A percentile compares a stretch with the other conserved stretches of the same genome.
These are phyloP conservation scores for Schizotus pectinicornis DNA, from an alignment of 2,888 invertebrate species.

Conservation along the genomic window DNA sequence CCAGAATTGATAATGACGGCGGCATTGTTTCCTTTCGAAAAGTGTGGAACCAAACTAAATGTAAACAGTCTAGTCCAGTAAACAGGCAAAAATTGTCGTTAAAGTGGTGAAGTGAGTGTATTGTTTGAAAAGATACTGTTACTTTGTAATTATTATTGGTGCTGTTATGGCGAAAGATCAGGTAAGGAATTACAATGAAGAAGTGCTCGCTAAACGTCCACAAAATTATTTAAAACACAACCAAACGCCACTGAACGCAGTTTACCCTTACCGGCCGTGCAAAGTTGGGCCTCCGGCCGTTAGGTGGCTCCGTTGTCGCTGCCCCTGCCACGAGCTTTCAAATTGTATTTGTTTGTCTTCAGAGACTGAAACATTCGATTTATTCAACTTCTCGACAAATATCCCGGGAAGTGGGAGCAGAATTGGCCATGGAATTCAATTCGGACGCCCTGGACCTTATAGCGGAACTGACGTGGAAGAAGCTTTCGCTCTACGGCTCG, in stretches of 20 bases:
- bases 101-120: no score
- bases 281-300: not conserved
- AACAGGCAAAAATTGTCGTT: no score
- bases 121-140: no score
- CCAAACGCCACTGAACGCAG: not conserved
- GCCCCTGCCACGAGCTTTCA: not conserved
- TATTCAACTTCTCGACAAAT: slow-evolving; percentile 64
- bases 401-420: slow-evolving; percentile 63
- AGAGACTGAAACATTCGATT: slow-evolving; percentile 66
- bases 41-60: not conserved
- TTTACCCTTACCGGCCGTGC: not conserved
- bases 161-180: slow-evolving; percentile 3
- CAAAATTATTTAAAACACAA: no score
- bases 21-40: no score
- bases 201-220: not conserved
- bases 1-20: no score
- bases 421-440: slow-evolving; percentile 62
- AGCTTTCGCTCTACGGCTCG: slow-evolving; percentile 61
- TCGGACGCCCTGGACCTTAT: slow-evolving; percentile 65
- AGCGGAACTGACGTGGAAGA: slow-evolving; percentile 66
- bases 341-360: slow-evolving; percentile 41
- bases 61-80: no score
- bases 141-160: not conserved
- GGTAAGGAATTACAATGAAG: not conserved
- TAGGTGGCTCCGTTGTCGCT: not conserved